Conservation (phyloP, 92 coral and sea anemone genomes). For the Epizoanthus scotinus region DNA sequence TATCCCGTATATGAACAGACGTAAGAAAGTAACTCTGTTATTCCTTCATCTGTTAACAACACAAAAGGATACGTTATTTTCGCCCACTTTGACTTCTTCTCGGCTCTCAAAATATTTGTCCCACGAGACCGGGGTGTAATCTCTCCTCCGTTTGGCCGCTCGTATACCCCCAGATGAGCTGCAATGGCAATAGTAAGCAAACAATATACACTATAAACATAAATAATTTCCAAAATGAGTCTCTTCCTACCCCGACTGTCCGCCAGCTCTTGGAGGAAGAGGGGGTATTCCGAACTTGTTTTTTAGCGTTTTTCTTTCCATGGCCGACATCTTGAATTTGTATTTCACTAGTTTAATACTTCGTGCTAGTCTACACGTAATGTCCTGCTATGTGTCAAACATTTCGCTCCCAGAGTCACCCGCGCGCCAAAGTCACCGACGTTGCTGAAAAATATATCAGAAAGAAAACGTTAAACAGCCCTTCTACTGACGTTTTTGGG, state of each 20-base stretch:
- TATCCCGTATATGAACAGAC: too few relatives aligned
- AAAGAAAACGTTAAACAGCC: too few relatives aligned
- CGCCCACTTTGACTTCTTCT: slow-evolving; percentile 74
- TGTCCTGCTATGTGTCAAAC: neutral
- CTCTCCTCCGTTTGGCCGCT: slow-evolving; percentile 65
- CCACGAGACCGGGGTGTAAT: slow-evolving; percentile 90
- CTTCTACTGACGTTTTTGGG: too few relatives aligned
- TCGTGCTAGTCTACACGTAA: slow-evolving; percentile 18
- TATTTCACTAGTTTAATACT: neutral
- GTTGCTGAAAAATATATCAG: too few relatives aligned
- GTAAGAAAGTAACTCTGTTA: too few relatives aligned
- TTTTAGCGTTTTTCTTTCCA: slow-evolving; percentile 72
- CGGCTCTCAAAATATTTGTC: slow-evolving; percentile 74
- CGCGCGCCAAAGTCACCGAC: too few relatives aligned
- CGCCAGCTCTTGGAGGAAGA: slow-evolving; percentile 63
- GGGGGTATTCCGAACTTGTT: slow-evolving; percentile 77
- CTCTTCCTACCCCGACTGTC: slow-evolving; percentile 49
- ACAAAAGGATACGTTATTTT: slow-evolving; percentile 76
- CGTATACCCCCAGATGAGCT: slow-evolving; percentile 29
- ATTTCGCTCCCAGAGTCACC: too few relatives aligned
- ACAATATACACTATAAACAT: slow-evolving; percentile 4
- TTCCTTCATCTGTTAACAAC: neutral
- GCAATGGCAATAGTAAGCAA: neutral
- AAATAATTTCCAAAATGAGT: neutral
- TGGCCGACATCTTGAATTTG: slow-evolving; percentile 80